phyloP scores from a whole-genome alignment of 2,113 vertebrate species.

The Solea solea region DNA sequence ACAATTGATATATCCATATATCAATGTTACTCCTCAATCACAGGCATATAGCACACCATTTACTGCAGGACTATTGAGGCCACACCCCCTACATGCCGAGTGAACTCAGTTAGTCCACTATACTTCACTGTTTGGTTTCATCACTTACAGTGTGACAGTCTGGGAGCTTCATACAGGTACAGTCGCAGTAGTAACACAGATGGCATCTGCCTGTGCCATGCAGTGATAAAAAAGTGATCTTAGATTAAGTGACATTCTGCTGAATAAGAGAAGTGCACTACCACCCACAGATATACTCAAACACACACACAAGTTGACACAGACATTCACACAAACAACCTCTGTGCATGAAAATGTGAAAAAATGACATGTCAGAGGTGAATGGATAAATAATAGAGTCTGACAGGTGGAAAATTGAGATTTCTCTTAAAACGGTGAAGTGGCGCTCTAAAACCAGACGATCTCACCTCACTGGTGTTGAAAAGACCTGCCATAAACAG shows the following conservation, averaged over 20 bases:
- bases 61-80: too few species aligned
- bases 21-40: too few species aligned
- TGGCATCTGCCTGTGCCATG: too few species aligned
- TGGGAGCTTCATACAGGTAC: neutral
- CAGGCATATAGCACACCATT: too few species aligned
- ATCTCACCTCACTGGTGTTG: conserved; percentile 23
- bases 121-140: conserved; percentile 8
- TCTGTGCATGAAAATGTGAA: conserved; percentile 8
- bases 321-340: neutral
- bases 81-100: neutral
- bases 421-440: conserved; percentile 43
- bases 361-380: conserved; percentile 15
- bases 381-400: conserved; percentile 47
- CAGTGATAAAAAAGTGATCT: too few species aligned
- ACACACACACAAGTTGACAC: neutral
- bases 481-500: conserved; percentile 40
- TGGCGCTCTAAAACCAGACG: conserved; percentile 16
- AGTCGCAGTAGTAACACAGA: conserved; percentile 1
- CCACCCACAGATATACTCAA: neutral
- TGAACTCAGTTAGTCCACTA: neutral
- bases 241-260: too few species aligned
- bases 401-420: conserved; percentile 58
- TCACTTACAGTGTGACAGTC: conserved; percentile 9
- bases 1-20: too few species aligned
- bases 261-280: too few species aligned